Percentiles rank a stretch among this genome's conserved stretches.
Conservation (phyloP, 1,140 invertebrate species). For the Drosophila oshimai region DNA sequence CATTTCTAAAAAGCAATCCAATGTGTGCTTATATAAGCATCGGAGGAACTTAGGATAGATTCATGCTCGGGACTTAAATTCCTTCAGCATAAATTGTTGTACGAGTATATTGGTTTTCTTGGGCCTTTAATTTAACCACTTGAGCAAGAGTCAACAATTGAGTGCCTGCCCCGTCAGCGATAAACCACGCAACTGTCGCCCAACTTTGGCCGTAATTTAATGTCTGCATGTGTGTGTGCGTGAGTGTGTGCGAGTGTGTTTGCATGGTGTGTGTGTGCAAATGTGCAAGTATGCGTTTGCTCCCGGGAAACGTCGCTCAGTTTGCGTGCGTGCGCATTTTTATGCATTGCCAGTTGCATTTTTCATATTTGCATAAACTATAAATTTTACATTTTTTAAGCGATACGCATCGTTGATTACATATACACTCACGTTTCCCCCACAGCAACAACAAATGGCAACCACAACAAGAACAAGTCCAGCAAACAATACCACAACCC, state of each 20-base stretch:
- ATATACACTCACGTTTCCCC: conserved; percentile 16
- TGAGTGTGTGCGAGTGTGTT: conserved; percentile 15
- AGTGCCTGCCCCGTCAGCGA: conserved; percentile 66
- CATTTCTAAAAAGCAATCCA: too few relatives aligned
- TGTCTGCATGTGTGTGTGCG: conserved; percentile 43
- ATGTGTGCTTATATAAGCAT: too few relatives aligned
- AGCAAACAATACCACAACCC: conserved; percentile 44
- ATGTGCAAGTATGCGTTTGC: conserved; percentile 23
- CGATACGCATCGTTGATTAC: conserved; percentile 81
- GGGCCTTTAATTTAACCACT: conserved; percentile 61
- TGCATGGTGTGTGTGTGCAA: conserved; percentile 22
- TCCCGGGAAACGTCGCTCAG: conserved; percentile 46
- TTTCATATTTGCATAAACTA: conserved; percentile 82
- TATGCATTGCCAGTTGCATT: conserved; percentile 81
- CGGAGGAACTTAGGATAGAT: too few relatives aligned
- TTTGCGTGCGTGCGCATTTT: conserved; percentile 81
- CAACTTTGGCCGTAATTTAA: conserved; percentile 79
- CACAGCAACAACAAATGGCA: conserved; percentile 17
- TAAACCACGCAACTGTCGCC: conserved; percentile 80
- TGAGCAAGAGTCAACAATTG: conserved; percentile 74
- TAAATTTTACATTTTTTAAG: conserved; percentile 82
- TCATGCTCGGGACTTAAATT: background rate
- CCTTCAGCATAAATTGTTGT: conserved; percentile 13
- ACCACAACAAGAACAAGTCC: conserved; percentile 43
- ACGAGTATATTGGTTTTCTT: conserved; percentile 19